Conservation (phyloP, 2,888 invertebrate genomes). For the Lissocephala sabroskyi region DNA sequence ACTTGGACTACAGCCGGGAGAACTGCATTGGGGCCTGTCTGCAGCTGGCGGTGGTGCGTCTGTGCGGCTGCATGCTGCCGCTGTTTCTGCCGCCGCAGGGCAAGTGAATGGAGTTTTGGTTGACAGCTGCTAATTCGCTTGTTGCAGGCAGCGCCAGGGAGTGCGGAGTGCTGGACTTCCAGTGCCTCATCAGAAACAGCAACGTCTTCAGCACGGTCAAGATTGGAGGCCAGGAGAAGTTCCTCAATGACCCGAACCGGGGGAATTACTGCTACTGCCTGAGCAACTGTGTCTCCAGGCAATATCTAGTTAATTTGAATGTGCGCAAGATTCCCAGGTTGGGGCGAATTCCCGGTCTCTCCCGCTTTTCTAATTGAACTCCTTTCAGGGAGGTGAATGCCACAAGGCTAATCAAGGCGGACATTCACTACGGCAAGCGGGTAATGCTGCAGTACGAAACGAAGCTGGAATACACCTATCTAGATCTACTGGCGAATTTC, state of each 20-base stretch:
- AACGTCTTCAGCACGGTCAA: conserved; percentile 52
- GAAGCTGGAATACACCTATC: conserved; percentile 64
- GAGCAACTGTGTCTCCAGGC: conserved; percentile 49
- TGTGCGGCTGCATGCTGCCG: conserved; percentile 64
- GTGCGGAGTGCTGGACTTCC: conserved; percentile 51
- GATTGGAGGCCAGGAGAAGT: conserved; percentile 33
- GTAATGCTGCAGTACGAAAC: conserved; percentile 70
- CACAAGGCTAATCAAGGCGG: conserved; percentile 38
- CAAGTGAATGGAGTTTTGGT: too few relatives aligned
- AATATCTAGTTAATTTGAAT: conserved; percentile 42
- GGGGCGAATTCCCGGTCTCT: background rate
- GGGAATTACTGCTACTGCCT: conserved; percentile 60
- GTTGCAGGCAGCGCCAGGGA: conserved; percentile 35
- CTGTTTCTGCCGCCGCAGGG: conserved; percentile 47
- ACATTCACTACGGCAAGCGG: conserved; percentile 69
- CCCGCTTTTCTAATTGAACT: too few relatives aligned
- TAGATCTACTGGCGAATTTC: conserved; percentile 71
- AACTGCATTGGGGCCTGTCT: conserved; percentile 64
- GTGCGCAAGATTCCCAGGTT: conserved; percentile 23
- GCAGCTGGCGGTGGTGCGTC: conserved; percentile 39
- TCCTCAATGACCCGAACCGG: conserved; percentile 43
- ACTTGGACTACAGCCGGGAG: conserved; percentile 43
- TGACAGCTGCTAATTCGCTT: too few relatives aligned
- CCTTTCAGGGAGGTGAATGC: conserved; percentile 7
- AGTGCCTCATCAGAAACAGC: conserved; percentile 49